These are phyloP conservation scores for Scylla paramamosain DNA, from an alignment of 1,140 invertebrate species.

Conservation along the genomic window DNA sequence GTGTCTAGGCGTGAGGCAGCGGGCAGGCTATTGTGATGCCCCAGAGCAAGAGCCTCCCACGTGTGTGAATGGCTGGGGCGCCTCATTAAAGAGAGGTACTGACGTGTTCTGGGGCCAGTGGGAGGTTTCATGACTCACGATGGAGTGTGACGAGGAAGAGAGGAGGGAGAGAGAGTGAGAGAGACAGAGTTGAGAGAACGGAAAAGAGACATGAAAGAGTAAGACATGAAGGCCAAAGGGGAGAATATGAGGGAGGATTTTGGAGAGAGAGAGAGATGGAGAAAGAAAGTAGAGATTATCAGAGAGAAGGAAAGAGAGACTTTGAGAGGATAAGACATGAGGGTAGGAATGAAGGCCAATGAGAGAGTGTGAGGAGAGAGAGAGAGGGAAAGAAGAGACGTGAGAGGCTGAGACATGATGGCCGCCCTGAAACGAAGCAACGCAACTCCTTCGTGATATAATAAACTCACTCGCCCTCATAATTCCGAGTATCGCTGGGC, in stretches of 20 bases:
- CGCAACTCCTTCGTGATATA: no score
- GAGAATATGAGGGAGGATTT: background rate
- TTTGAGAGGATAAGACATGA: no score
- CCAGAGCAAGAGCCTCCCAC: background rate
- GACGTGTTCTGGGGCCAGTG: conserved; percentile 3
- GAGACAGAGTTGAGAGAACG: background rate
- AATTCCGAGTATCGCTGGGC: no score
- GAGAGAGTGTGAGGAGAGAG: background rate
- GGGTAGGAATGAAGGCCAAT: background rate
- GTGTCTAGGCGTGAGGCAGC: background rate
- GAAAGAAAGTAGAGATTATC: background rate
- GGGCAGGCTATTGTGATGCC: background rate
- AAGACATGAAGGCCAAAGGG: background rate
- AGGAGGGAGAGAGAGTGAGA: background rate
- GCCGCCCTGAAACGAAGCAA: background rate
- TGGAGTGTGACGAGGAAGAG: background rate
- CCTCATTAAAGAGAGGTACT: conserved; percentile 22
- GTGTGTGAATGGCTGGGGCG: conserved; percentile 17
- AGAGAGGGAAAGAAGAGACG: background rate
- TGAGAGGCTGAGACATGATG: background rate
- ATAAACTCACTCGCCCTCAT: no score
- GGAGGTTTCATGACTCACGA: conserved; percentile 32
- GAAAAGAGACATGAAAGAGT: background rate
- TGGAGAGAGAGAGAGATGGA: background rate
- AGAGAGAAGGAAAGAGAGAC: no score